Percentiles rank a stretch among this genome's conserved stretches.
These are phyloP conservation scores for Pygathrix nemaeus DNA, from an alignment of 2,113 vertebrate genomes.

Conservation along the genomic window DNA sequence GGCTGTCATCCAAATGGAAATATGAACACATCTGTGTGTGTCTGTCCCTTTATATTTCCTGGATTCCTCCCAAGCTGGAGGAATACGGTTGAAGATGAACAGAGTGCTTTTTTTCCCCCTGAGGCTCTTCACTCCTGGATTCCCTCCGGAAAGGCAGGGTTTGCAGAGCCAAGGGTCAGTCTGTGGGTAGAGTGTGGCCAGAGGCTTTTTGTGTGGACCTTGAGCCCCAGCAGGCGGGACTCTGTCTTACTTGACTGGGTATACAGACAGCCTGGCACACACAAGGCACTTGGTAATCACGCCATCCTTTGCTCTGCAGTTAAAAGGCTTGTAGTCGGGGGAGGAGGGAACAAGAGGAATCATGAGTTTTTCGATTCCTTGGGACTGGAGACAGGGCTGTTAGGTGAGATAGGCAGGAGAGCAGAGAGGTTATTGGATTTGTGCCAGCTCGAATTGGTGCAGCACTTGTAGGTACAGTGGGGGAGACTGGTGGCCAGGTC, in stretches of 20 bases:
- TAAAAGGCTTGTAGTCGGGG: background rate
- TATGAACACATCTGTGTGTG: background rate
- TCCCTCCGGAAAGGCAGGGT: background rate
- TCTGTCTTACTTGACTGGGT: accelerated
- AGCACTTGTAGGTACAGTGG: accelerated
- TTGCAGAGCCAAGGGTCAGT: background rate
- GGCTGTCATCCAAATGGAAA: background rate
- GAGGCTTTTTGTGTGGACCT: background rate
- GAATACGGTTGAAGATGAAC: too few relatives aligned
- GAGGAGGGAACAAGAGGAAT: background rate
- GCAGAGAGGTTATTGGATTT: accelerated
- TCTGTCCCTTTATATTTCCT: background rate
- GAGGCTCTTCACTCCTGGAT: background rate
- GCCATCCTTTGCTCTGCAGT: accelerated
- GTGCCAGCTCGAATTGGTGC: accelerated
- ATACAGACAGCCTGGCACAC: background rate
- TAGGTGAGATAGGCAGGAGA: accelerated
- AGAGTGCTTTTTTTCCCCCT: background rate
- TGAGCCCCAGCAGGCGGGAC: background rate
- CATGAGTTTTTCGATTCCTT: too few relatives aligned
- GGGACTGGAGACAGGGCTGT: accelerated
- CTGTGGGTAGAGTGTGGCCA: too few relatives aligned
- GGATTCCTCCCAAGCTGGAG: too few relatives aligned
- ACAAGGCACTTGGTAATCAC: background rate
- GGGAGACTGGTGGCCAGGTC: accelerated